These are phyloP conservation scores for Capreolus pygargus DNA, from an alignment of 2,113 vertebrate species.

Conservation along the genomic window DNA sequence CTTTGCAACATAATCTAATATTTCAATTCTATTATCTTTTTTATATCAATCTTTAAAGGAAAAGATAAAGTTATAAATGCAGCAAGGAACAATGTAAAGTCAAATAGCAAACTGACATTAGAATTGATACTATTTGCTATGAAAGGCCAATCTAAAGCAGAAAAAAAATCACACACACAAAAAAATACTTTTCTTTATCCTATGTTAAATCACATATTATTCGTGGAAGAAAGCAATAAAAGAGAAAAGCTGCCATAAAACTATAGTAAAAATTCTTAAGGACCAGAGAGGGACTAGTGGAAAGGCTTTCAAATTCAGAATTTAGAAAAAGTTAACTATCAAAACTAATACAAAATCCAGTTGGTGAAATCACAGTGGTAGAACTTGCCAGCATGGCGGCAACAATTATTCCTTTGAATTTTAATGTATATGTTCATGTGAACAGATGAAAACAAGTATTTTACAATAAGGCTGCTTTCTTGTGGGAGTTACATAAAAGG, in stretches of 20 bases:
- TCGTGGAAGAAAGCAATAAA: not conserved
- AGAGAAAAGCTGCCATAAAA: not conserved
- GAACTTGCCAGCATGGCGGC: not conserved
- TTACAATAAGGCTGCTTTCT: not conserved
- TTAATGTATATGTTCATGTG: not conserved
- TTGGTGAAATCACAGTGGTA: not conserved
- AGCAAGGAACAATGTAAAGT: not conserved
- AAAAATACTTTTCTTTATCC: not conserved
- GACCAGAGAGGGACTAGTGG: not conserved
- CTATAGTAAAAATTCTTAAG: not conserved
- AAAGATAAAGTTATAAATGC: not conserved
- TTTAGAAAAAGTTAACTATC: not conserved
- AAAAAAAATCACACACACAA: not conserved
- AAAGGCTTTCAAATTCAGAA: not conserved
- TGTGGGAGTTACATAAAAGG: slow-evolving; percentile 10
- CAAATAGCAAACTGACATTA: not conserved
- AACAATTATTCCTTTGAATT: not conserved
- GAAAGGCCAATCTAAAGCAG: not conserved
- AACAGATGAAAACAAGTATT: slow-evolving; percentile 12
- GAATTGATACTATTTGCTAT: not conserved
- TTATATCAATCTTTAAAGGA: not conserved
- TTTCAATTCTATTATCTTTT: not conserved
- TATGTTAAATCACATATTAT: not conserved
- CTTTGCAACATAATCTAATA: not conserved
- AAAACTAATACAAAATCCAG: slow-evolving; percentile 26